Conservation (phyloP, 2,797 vertebrate genomes). For the Sebastes cheni region DNA sequence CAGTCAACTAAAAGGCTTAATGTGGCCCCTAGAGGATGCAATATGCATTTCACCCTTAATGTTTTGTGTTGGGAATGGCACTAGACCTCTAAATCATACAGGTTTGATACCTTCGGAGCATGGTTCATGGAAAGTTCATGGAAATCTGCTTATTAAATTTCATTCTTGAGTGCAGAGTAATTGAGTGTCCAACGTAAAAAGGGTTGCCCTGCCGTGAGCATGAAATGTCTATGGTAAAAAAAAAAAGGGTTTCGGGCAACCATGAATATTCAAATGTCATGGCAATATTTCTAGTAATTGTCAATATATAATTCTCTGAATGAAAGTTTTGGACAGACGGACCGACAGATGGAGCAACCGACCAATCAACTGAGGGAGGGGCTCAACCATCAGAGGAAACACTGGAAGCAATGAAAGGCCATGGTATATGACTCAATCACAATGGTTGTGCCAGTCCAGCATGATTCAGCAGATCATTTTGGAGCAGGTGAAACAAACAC, state of each 20-base stretch:
- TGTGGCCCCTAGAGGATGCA: background rate
- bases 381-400: background rate
- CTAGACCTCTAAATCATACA: background rate
- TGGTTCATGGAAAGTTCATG: background rate
- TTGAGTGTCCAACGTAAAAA: background rate
- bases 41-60: background rate
- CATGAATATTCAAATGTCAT: background rate
- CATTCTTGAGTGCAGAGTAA: background rate
- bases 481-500: background rate
- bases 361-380: background rate
- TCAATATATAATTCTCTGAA: background rate
- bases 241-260: background rate
- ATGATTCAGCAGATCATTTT: conserved; percentile 14
- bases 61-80: background rate
- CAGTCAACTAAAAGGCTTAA: background rate
- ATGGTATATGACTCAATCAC: background rate
- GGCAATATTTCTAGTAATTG: background rate
- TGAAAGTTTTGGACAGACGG: background rate
- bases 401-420: background rate
- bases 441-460: background rate
- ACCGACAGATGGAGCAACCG: background rate
- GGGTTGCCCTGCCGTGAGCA: background rate
- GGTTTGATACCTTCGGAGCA: background rate
- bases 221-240: background rate
- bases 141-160: background rate